Evolutionary conservation across 1,140 invertebrate genomes (phyloP).

Genomic region (Plutomurus gul): DNA sequence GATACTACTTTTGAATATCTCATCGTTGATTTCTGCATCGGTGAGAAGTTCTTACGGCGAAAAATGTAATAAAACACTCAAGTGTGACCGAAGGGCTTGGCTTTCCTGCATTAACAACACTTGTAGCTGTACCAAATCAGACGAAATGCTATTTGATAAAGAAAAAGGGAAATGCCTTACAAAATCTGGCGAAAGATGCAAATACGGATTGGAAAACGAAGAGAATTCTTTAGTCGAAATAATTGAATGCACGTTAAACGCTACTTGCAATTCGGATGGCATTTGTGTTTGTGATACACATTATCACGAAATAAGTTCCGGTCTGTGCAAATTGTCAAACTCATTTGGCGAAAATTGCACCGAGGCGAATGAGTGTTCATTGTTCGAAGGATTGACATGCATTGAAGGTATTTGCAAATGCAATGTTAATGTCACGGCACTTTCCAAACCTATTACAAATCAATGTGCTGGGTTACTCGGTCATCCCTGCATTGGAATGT

Average conservation of each 20-base stretch:
- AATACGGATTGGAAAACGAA: neutral
- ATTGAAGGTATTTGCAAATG: neutral
- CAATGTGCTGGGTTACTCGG: neutral
- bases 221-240: neutral
- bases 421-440: neutral
- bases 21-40: neutral
- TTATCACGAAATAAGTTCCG: neutral
- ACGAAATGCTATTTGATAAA: neutral
- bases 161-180: conserved; percentile 4
- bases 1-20: neutral
- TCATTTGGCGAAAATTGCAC: neutral
- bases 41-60: conserved; percentile 38
- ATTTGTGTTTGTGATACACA: neutral
- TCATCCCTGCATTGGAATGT: neutral
- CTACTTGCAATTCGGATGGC: neutral
- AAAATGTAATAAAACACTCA: neutral
- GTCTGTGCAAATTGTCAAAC: neutral
- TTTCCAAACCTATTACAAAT: neutral
- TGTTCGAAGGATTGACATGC: neutral
- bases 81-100: neutral
- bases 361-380: neutral
- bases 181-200: conserved; percentile 7
- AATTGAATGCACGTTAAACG: neutral
- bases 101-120: neutral
- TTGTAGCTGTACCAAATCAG: conserved; percentile 18